phyloP scores from a whole-genome alignment of 2,797 vertebrate genomes.

The Heterohyrax brucei region DNA sequence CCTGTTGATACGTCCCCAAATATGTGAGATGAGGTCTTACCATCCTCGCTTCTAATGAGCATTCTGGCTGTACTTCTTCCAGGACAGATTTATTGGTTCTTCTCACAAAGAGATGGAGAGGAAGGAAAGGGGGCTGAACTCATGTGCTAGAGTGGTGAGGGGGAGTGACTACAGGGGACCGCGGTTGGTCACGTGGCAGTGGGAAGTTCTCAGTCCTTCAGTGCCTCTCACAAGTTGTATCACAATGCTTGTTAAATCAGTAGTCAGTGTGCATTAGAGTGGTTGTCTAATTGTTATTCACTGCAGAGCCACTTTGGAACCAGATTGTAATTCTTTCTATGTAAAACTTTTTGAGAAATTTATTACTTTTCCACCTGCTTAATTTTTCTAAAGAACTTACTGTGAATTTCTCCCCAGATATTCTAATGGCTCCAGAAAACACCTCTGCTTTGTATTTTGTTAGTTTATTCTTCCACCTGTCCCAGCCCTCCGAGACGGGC shows the following conservation, averaged over 20 bases:
- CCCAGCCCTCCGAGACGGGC: not conserved
- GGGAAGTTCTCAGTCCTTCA: not conserved
- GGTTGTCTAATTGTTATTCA: not conserved
- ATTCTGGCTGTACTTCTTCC: too few relatives aligned
- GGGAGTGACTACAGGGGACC: not conserved
- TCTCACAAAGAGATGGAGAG: too few relatives aligned
- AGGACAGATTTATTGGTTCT: too few relatives aligned
- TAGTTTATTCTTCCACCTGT: not conserved
- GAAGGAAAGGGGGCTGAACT: too few relatives aligned
- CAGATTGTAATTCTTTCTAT: not conserved
- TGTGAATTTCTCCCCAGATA: not conserved
- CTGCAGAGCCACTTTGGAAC: not conserved
- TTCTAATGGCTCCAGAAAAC: not conserved
- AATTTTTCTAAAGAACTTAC: not conserved
- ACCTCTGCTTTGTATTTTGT: not conserved
- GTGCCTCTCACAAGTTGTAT: not conserved
- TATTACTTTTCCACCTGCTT: not conserved
- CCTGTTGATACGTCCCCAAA: too few relatives aligned
- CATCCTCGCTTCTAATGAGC: too few relatives aligned
- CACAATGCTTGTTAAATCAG: not conserved
- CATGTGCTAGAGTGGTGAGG: not conserved
- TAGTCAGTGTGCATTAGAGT: not conserved
- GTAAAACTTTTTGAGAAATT: not conserved
- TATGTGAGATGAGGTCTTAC: too few relatives aligned
- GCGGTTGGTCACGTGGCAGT: too few relatives aligned